Evolutionary conservation across 2,888 invertebrate species (phyloP).

Genomic region (Aromia moschata): DNA sequence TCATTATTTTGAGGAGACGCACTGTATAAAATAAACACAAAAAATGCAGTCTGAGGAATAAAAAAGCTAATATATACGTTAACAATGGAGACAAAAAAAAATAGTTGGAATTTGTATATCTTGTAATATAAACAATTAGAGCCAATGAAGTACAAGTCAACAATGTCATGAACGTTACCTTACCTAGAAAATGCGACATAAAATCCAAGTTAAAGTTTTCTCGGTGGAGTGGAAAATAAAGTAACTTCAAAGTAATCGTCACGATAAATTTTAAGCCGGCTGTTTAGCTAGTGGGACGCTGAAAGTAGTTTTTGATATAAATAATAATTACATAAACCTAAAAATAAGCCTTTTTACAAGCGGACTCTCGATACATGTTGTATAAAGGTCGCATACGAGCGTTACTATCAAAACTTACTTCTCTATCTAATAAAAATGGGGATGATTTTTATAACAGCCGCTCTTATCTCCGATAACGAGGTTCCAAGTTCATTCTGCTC

Average conservation of each 20-base stretch:
- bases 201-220: neutral
- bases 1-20: too few relatives aligned
- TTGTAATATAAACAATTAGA: constrained; percentile 22
- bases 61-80: too few relatives aligned
- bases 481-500: constrained; percentile 54
- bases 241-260: neutral
- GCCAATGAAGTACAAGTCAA: constrained; percentile 28
- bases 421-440: constrained; percentile 51
- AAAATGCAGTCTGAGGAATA: too few relatives aligned
- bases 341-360: constrained; percentile 20
- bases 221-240: neutral
- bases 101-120: too few relatives aligned
- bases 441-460: constrained; percentile 49
- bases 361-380: constrained; percentile 31
- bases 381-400: constrained; percentile 41
- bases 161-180: constrained; percentile 32
- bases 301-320: constrained; percentile 3
- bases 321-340: constrained; percentile 4
- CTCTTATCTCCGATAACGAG: constrained; percentile 52
- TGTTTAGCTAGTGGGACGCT: neutral
- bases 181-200: neutral
- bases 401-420: constrained; percentile 49
- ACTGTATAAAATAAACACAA: too few relatives aligned
- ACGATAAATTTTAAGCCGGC: neutral
- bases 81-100: too few relatives aligned